Percentiles rank a stretch among this genome's conserved stretches.
These are phyloP conservation scores for Pungitius pungitius DNA, from an alignment of 2,113 vertebrate species.

Conservation along the genomic window DNA sequence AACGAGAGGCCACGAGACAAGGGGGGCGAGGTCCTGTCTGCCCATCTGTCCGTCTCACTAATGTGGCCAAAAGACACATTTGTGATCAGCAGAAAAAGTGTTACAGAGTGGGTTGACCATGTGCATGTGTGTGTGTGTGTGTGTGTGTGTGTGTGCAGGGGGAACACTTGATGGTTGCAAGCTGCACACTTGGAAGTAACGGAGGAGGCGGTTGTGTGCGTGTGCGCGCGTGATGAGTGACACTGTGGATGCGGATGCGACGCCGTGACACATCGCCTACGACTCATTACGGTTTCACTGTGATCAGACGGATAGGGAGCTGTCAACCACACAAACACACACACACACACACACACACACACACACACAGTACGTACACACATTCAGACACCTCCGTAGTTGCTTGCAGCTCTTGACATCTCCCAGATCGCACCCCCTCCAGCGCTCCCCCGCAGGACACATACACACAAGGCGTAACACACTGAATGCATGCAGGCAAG, in stretches of 20 bases:
- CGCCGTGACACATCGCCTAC: slow-evolving; percentile 74
- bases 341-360: slow-evolving; percentile 24
- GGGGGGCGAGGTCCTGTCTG: slow-evolving; percentile 38
- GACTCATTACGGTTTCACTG: slow-evolving; percentile 79
- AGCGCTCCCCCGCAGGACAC: slow-evolving; percentile 63
- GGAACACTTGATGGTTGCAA: slow-evolving; percentile 65
- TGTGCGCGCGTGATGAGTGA: slow-evolving; percentile 51
- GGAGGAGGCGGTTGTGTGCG: slow-evolving; percentile 42
- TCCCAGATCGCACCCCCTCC: slow-evolving; percentile 71
- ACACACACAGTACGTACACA: slow-evolving; percentile 22
- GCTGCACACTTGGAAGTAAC: slow-evolving; percentile 64
- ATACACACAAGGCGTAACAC: slow-evolving; percentile 46
- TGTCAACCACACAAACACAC: slow-evolving; percentile 66
- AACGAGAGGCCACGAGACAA: slow-evolving; percentile 42
- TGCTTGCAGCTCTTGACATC: slow-evolving; percentile 77
- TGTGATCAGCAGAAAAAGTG: slow-evolving; percentile 60
- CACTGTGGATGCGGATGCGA: slow-evolving; percentile 65
- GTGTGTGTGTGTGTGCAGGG: slow-evolving; percentile 27
- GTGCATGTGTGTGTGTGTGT: slow-evolving; percentile 18
- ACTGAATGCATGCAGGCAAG: not conserved
- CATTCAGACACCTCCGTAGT: slow-evolving; percentile 62
- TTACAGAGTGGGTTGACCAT: slow-evolving; percentile 31
- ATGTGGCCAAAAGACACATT: slow-evolving; percentile 70
- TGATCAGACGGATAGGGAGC: slow-evolving; percentile 74
- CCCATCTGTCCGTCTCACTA: slow-evolving; percentile 65